Evolutionary conservation across 2,888 invertebrate genomes (phyloP), one percentile per base, ranked within the genome.

Genomic region (Pristionchus arcanus): DNA sequence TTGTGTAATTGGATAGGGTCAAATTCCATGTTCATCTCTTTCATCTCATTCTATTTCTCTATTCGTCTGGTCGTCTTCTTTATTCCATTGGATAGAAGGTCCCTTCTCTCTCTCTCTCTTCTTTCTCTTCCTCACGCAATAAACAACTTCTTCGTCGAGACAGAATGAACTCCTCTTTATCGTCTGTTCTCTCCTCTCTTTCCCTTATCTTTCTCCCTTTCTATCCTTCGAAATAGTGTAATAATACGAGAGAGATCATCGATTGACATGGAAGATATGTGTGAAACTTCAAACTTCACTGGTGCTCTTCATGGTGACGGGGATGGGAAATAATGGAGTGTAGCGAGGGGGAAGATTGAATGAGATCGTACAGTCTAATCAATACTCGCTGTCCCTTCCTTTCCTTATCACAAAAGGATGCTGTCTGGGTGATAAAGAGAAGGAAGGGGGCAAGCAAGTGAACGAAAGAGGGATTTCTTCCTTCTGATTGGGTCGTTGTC

Each of bases 281-380:
- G 19, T 59, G 59, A 2, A 59, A 59, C 59, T 59, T 49, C 42
- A 49, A 49, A 59, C 59, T 59, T 59, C 59, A 59, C 59, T 16
- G 5, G 4, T 59, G 19, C 59, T 13, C 4, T 16, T 13, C 66
- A 25, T 66, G 31, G 15, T 71, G 71, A 71, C 34, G 34, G 19
- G 1, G 71, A 71, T 71, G 71, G 34, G 31, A 34, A 71, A 13
- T n/a, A 15, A 68, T 34, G 71, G 34, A 71, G 34, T 19, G 71
- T n/a, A 34, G 71, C n/a, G 13, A 28, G 71, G 16, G 16, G 19
- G 34, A 13, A 49, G 42, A 49, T 49, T 7, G 42, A 49, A 49
- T 49, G 28, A 31, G 71, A 71, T 71, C 34, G 71, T 71, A 71
- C 71, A 71, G 71, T 71, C 71, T 71, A 71, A 71, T 71, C 71